phyloP scores from a whole-genome alignment of 2,113 vertebrate genomes.

The Peromyscus californicus region DNA sequence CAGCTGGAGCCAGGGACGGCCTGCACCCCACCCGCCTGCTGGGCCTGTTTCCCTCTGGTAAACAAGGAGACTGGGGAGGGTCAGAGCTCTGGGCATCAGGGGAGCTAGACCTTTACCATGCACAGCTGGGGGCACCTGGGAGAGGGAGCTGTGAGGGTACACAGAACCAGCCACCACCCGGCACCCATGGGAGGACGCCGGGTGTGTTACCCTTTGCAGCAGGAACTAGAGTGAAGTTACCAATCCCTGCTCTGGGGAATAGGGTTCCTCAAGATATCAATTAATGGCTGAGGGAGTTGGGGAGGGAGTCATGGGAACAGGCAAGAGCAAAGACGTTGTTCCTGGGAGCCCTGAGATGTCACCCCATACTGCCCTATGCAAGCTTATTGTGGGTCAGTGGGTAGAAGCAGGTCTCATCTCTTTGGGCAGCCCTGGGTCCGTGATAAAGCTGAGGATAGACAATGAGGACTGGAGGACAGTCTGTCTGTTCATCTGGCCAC shows the following conservation, averaged over 20 bases:
- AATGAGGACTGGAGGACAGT: not conserved
- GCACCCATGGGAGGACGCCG: too few species aligned
- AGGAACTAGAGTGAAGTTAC: not conserved
- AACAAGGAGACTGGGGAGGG: constrained; percentile 49
- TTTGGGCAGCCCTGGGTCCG: rapidly evolving
- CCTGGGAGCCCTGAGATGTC: not conserved
- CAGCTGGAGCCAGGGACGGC: constrained; percentile 74
- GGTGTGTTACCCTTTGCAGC: not conserved
- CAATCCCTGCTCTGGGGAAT: rapidly evolving
- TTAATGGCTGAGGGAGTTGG: not conserved
- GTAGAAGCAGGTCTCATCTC: not conserved
- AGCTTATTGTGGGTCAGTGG: rapidly evolving
- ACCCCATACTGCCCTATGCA: not conserved
- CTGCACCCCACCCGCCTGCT: constrained; percentile 53
- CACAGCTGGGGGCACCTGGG: not conserved
- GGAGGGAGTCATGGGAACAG: not conserved
- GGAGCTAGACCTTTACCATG: not conserved
- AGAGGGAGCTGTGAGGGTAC: not conserved
- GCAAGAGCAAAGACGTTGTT: rapidly evolving
- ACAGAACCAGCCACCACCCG: too few species aligned
- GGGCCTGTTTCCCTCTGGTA: constrained; percentile 66
- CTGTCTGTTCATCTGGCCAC: not conserved
- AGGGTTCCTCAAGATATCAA: not conserved
- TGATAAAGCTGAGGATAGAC: not conserved
- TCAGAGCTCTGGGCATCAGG: constrained; percentile 58